A percentile compares a stretch with the other conserved stretches of the same genome.
Evolutionary conservation across 2,113 vertebrate genomes (phyloP).

Genomic region (Nothobranchius kuhntae): DNA sequence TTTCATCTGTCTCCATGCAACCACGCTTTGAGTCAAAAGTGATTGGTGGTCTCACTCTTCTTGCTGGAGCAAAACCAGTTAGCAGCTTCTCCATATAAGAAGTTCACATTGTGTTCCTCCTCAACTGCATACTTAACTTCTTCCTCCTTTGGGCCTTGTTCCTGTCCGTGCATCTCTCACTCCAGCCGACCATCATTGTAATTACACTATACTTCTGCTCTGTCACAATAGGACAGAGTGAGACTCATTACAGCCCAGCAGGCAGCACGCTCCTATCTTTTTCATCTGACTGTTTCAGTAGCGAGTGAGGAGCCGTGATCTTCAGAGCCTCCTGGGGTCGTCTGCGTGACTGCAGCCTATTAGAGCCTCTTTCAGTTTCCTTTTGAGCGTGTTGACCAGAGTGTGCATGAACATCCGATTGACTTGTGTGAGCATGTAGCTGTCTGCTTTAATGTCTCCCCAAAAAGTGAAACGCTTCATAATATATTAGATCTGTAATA

Average conservation of each 20-base stretch:
- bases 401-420: not conserved
- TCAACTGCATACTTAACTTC: not conserved
- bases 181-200: conserved; percentile 8
- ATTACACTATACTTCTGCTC: conserved; percentile 1
- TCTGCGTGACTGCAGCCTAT: conserved; percentile 36
- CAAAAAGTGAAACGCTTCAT: conserved; percentile 33
- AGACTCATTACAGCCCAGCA: conserved; percentile 14
- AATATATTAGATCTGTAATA: conserved; percentile 52
- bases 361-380: conserved; percentile 6
- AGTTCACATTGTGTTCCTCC: not conserved
- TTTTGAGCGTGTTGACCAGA: conserved; percentile 17
- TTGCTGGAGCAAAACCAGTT: not conserved
- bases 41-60: not conserved
- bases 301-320: conserved; percentile 4
- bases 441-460: conserved; percentile 9
- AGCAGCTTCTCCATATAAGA: not conserved
- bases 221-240: conserved; percentile 17
- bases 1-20: conserved; percentile 33
- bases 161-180: not conserved
- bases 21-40: not conserved
- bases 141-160: not conserved
- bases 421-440: not conserved
- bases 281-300: not conserved
- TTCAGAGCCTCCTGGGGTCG: conserved; percentile 19
- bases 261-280: conserved; percentile 1